Evolutionary conservation across 1,140 invertebrate genomes (phyloP), one percentile per base, ranked within the genome.

Genomic region (Lordiphosa stackelbergi): DNA sequence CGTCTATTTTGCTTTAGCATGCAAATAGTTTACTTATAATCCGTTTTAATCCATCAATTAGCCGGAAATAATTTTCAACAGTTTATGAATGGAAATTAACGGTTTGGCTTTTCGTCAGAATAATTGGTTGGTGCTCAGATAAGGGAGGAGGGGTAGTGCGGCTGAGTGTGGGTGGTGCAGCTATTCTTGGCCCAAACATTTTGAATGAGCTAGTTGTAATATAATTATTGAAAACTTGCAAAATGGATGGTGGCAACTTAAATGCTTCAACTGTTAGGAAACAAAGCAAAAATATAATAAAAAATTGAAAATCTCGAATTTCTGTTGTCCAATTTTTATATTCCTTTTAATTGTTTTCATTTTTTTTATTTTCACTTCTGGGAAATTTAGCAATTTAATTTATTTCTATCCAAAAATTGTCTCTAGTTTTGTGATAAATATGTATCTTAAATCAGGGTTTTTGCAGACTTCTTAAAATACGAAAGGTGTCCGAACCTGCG

Each of bases 51-150:
- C 36, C 54, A 53, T 66, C 54, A 74, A 68, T 72, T 75, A 75
- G 43, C 40, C 48, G 66, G 66, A 75, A 68, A 57, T 53, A 74
- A 75, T 71, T 79, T 70, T 36, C 38, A 57, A 54, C 58, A 58
- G 71, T 75, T 71, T 75, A 69, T 83, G 66, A 81, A 79, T 75
- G 77, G 63, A 68, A 66, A 81, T 70, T 74, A 56, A 53, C 55
- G 52, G 61, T 60, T 57, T 59, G 41, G 37, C 19, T 46, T 36
- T 46, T 46, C 13, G 28, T 34, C 38, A 31, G 22, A 43, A 37
- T 34, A 41, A 31, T 12, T 1, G 40, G 58, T 48, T 22, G 7
- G 35, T 40, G 40, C 4, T 16, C 48, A 35, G 12, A 5, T 11
- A 8, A 34, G 31, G 31, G 19, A 22, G 5, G n/a, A 22, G n/a